phyloP scores from a whole-genome alignment of 2,113 vertebrate species.

The Aphyosemion australe region DNA sequence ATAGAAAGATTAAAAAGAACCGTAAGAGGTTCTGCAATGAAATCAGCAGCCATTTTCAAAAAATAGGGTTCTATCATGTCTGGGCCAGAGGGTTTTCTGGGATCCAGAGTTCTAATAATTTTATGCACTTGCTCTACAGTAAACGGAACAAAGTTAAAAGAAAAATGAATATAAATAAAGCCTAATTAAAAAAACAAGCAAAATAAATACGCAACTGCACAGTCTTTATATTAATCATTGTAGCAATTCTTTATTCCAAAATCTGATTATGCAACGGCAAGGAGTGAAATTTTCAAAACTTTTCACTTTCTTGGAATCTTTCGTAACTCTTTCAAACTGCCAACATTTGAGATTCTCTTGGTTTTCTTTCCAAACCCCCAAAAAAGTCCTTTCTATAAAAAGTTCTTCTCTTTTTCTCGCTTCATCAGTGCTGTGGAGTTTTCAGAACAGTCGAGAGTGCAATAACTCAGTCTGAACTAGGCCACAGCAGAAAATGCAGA shows the following conservation, averaged over 20 bases:
- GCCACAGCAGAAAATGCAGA: constrained; percentile 68
- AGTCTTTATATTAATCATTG: neutral
- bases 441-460: constrained; percentile 42
- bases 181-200: neutral
- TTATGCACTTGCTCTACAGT: no score
- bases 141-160: no score
- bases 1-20: no score
- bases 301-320: neutral
- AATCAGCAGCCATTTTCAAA: no score
- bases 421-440: constrained; percentile 22
- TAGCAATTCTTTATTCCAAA: neutral
- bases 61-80: no score
- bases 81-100: no score
- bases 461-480: constrained; percentile 72
- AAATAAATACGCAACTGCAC: neutral
- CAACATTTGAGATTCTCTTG: neutral
- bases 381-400: constrained; percentile 48
- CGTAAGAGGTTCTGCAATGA: no score
- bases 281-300: neutral
- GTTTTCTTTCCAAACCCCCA: neutral
- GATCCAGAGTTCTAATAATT: no score
- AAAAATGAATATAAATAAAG: neutral
- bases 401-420: constrained; percentile 42
- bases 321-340: neutral
- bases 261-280: neutral